Evolutionary conservation across 2,113 vertebrate species (phyloP).

Genomic region (Axis porcinus): DNA sequence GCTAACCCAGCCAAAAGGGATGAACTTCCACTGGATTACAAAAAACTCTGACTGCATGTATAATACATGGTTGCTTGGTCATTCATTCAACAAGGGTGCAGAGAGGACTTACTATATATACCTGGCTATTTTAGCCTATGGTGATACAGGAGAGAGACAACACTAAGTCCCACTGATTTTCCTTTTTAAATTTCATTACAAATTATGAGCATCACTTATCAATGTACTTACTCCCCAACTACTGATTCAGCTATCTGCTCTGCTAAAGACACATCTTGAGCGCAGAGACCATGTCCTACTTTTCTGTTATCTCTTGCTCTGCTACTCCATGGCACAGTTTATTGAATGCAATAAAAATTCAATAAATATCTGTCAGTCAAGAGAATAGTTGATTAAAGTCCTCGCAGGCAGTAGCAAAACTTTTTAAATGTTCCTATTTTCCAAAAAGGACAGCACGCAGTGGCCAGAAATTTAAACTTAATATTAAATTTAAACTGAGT

Average conservation of each 20-base stretch:
- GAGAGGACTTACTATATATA: background rate
- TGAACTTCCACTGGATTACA: background rate
- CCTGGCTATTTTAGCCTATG: background rate
- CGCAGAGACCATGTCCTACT: background rate
- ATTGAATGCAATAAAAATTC: background rate
- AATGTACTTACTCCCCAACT: background rate
- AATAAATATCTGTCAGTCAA: background rate
- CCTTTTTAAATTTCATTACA: background rate
- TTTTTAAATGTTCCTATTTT: background rate
- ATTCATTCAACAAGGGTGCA: background rate
- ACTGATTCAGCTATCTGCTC: background rate
- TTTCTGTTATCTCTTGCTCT: background rate
- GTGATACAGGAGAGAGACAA: background rate
- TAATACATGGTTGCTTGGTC: background rate
- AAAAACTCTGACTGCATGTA: background rate
- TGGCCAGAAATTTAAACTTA: conserved; percentile 18
- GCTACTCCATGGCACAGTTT: background rate
- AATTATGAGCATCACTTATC: background rate
- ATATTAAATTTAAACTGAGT: conserved; percentile 4
- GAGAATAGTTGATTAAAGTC: background rate
- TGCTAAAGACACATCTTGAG: background rate
- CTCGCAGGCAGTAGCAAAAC: background rate
- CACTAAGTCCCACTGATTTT: background rate
- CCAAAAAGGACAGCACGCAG: background rate
- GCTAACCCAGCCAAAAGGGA: background rate